A percentile compares a stretch with the other conserved stretches of the same genome.
Evolutionary conservation across 2,113 vertebrate genomes (phyloP).

Genomic region (Potamarius usumacintae): DNA sequence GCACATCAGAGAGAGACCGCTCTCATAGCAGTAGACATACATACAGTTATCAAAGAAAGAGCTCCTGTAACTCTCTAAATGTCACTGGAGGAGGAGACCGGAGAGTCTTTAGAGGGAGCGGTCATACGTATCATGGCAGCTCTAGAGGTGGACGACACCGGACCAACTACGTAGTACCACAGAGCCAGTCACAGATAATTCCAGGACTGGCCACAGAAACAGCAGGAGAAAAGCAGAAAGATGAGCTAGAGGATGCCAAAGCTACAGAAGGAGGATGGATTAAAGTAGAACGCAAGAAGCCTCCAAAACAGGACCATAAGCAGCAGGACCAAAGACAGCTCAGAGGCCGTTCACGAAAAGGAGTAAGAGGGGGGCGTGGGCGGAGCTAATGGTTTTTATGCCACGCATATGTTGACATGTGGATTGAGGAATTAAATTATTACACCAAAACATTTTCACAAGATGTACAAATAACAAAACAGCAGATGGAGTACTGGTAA

Average conservation of each 20-base stretch:
- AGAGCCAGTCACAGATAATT: slow-evolving; percentile 68
- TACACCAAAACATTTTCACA: neutral
- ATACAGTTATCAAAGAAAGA: slow-evolving; percentile 58
- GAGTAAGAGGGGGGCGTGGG: slow-evolving; percentile 76
- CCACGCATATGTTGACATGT: neutral
- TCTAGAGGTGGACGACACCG: slow-evolving; percentile 69
- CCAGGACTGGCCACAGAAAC: slow-evolving; percentile 80
- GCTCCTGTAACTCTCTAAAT: slow-evolving; percentile 65
- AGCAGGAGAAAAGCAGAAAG: slow-evolving; percentile 56
- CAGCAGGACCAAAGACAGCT: slow-evolving; percentile 70
- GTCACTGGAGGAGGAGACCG: slow-evolving; percentile 53
- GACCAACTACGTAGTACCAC: slow-evolving; percentile 55
- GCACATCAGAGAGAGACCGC: slow-evolving; percentile 77
- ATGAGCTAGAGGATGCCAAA: slow-evolving; percentile 74
- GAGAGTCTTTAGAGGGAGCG: slow-evolving; percentile 53
- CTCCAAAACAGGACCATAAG: slow-evolving; percentile 75
- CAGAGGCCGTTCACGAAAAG: slow-evolving; percentile 75
- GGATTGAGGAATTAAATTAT: neutral
- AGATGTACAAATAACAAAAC: neutral
- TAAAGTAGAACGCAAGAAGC: slow-evolving; percentile 87
- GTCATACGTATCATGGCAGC: slow-evolving; percentile 55
- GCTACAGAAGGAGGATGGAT: slow-evolving; percentile 86
- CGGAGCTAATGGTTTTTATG: slow-evolving; percentile 66
- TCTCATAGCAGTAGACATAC: slow-evolving; percentile 63
- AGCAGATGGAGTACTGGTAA: neutral